Conservation (phyloP, 2,113 vertebrate species). For the Andinoacara biseriatus region DNA sequence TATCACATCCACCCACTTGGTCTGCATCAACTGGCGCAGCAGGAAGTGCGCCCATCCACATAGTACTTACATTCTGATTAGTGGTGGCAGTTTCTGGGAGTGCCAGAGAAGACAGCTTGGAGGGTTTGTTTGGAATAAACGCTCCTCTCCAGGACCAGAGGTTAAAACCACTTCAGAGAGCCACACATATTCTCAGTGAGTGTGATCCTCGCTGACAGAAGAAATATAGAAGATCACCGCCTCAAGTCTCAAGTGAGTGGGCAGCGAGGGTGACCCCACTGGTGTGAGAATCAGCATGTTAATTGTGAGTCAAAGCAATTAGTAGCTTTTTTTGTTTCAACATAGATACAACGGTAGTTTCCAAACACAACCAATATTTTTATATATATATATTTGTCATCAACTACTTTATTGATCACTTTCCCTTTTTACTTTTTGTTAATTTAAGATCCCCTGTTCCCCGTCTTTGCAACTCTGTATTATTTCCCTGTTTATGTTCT, state of each 20-base stretch:
- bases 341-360: not conserved
- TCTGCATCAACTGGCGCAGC: slow-evolving; percentile 42
- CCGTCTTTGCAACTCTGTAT: not conserved
- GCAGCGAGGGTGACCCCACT: slow-evolving; percentile 9
- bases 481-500: not conserved
- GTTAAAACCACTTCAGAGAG: slow-evolving; percentile 67
- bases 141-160: slow-evolving; percentile 51
- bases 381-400: not conserved
- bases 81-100: slow-evolving; percentile 49
- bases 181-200: slow-evolving; percentile 39
- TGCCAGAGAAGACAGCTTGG: slow-evolving; percentile 56
- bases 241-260: not conserved
- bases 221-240: slow-evolving; percentile 25
- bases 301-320: not conserved
- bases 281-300: slow-evolving; percentile 1
- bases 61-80: slow-evolving; percentile 66
- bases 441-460: not conserved
- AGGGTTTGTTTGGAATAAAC: slow-evolving; percentile 66
- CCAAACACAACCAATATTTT: not conserved
- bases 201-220: slow-evolving; percentile 37
- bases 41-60: slow-evolving; percentile 44
- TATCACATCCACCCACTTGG: slow-evolving; percentile 24
- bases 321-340: not conserved
- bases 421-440: too few relatives aligned
- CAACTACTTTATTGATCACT: not conserved